Evolutionary conservation across 2,888 invertebrate species (phyloP), one percentile per base, ranked within the genome.

Genomic region (Ennomos erosarius): DNA sequence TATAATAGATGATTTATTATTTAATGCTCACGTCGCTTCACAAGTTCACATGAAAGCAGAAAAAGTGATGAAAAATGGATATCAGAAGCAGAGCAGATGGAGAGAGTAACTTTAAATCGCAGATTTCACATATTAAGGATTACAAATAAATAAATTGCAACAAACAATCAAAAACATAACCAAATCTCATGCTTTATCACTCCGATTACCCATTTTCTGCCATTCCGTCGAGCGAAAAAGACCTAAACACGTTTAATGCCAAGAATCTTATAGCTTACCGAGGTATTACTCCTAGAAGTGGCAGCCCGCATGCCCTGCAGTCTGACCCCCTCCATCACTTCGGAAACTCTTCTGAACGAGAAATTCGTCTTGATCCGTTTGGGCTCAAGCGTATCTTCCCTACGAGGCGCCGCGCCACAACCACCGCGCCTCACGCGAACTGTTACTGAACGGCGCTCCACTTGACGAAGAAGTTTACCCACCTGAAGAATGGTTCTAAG

Each of bases 281-380:
- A 85, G 55, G 84, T 69, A 65, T 83, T 90, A 47, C 67, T 81
- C 64, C 84, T 89, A 1, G 87, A 83, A 9, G 81, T 80, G 0
- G 88, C 80, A 2, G 86, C 83, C 16, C 88, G 75, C 82, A 92
- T 89, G 49, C 92, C 81, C 70, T 92, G 91, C 59, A 92, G 65
- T 8, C 92, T 70, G 0, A 92, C 92, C 1, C 91, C 92, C 68
- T 93, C 93, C 90, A 93, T 90, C 50, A 93, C 92, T 53, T 92
- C 93, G 0, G 92, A 92, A n/a, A 93, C 92, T 11, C 92, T 74
- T 50, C 92, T 70, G 70, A 93, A 92, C 35, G 92, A 90, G 78
- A 93, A 93, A 77, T 92, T 92, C 26, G 87, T 81, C 50, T 88
- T 82, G 54, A 82, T 75, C 63, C 71, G 78, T 58, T 74, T 82